Evolutionary conservation across 2,888 invertebrate genomes (phyloP).

Genomic region (Oegoconia quadripuncta): DNA sequence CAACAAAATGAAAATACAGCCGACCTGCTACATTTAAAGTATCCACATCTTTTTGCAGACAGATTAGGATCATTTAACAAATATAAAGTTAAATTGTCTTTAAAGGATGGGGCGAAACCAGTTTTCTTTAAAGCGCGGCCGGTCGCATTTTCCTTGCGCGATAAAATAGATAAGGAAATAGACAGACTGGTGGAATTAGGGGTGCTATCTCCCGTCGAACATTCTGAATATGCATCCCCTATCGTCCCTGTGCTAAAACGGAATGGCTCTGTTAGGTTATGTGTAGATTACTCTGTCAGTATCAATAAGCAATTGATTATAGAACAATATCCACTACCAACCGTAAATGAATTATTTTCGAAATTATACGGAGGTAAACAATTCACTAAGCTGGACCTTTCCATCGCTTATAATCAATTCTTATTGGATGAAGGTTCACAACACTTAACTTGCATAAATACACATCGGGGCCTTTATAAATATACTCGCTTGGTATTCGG

Average conservation of each 20-base stretch:
- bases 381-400: conserved; percentile 11
- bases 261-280: conserved; percentile 4
- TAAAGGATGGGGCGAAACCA: conserved; percentile 12
- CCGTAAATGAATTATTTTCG: conserved; percentile 11
- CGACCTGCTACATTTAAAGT: too few species aligned
- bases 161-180: conserved; percentile 19
- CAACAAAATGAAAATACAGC: too few species aligned
- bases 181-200: conserved; percentile 17
- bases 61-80: conserved; percentile 11
- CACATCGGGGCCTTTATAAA: conserved; percentile 13
- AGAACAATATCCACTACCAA: conserved; percentile 13
- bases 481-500: conserved; percentile 15
- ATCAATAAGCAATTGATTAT: conserved; percentile 12
- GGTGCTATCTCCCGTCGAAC: conserved; percentile 19
- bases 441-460: conserved; percentile 12
- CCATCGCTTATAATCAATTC: conserved; percentile 12
- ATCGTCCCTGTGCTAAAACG: too few species aligned
- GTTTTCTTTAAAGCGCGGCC: conserved; percentile 20
- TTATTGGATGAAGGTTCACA: conserved; percentile 9
- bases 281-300: conserved; percentile 6
- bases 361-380: conserved; percentile 10
- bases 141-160: conserved; percentile 20
- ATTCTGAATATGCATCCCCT: conserved; percentile 12
- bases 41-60: conserved; percentile 10
- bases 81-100: conserved; percentile 13